A percentile compares a stretch with the other conserved stretches of the same genome.
Conservation (phyloP, 2,113 vertebrate species). For the Axis porcinus region DNA sequence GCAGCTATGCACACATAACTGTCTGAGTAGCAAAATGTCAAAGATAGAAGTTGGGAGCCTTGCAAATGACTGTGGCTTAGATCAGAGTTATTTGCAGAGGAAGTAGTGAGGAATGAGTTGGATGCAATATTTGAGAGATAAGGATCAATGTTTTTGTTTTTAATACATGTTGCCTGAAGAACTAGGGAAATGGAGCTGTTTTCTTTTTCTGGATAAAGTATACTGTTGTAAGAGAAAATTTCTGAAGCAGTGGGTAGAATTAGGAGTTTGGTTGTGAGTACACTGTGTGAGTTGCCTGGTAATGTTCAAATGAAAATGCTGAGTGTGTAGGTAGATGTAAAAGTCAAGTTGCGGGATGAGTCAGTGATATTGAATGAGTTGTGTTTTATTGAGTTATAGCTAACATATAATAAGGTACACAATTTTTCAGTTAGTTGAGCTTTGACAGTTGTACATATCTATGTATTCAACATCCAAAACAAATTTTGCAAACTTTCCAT, state of each 20-base stretch:
- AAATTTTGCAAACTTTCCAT: background rate
- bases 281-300: background rate
- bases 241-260: background rate
- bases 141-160: background rate
- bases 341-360: background rate
- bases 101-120: background rate
- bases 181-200: background rate
- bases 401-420: background rate
- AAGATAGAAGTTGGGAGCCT: background rate
- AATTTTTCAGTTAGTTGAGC: background rate
- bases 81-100: background rate
- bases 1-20: background rate
- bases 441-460: background rate
- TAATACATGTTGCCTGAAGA: background rate
- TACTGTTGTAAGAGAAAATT: background rate
- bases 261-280: background rate
- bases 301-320: background rate
- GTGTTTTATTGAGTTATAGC: background rate
- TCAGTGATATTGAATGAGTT: background rate
- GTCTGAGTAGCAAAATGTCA: background rate
- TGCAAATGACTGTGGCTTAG: background rate
- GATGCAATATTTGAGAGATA: background rate
- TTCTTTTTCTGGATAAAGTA: background rate
- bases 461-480: background rate
- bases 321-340: background rate